Conservation (phyloP, 2,888 invertebrate species). For the Pyrrhosoma nymphula region DNA sequence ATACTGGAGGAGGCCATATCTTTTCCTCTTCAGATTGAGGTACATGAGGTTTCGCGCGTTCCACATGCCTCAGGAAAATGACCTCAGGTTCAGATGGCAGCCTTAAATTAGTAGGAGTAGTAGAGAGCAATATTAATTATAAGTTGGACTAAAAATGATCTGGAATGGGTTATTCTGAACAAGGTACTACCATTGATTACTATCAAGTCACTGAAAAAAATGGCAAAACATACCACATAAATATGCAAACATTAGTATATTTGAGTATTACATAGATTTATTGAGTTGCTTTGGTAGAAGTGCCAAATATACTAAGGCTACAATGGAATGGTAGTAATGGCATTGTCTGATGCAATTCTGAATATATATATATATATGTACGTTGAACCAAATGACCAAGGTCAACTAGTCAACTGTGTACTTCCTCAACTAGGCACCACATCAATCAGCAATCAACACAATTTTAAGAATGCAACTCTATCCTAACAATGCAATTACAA, state of each 20-base stretch:
- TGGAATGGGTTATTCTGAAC: background rate
- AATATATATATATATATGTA: no score
- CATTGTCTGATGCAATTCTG: no score
- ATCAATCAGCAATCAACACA: no score
- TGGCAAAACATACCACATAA: background rate
- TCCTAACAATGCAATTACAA: no score
- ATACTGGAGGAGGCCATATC: constrained; percentile 93
- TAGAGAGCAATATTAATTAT: background rate
- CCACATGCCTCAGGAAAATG: constrained; percentile 94
- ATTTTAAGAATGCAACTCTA: no score
- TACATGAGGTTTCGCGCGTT: constrained; percentile 90
- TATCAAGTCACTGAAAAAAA: background rate
- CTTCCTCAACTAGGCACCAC: no score
- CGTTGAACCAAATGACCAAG: no score
- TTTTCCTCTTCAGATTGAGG: constrained; percentile 92
- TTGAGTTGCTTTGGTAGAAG: no score
- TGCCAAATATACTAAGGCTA: no score
- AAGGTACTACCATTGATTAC: background rate
- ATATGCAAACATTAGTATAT: background rate
- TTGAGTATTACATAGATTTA: no score
- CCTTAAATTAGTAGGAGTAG: constrained; percentile 78
- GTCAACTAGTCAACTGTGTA: no score
- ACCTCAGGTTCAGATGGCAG: constrained; percentile 95
- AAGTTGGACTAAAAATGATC: background rate
- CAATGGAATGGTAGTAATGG: no score